A percentile compares a stretch with the other conserved stretches of the same genome.
Conservation (phyloP, 1,140 invertebrate species). For the Oncopodura yosiiana region DNA sequence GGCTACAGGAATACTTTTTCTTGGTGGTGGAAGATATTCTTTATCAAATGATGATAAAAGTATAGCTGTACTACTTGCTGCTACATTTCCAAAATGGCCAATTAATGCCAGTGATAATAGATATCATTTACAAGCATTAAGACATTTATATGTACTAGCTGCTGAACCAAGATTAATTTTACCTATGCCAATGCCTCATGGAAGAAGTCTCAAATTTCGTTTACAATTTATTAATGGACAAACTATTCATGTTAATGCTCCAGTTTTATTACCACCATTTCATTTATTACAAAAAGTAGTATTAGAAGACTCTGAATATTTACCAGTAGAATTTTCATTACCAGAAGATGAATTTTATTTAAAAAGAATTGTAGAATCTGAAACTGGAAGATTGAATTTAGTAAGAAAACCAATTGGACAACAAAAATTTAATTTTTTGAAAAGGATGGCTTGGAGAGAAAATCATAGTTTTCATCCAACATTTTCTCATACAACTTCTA, state of each 20-base stretch:
- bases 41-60: slow-evolving; percentile 71
- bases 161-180: slow-evolving; percentile 77
- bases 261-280: slow-evolving; percentile 31
- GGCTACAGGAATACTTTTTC: slow-evolving; percentile 81
- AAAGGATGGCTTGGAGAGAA: slow-evolving; percentile 28
- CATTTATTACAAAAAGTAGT: slow-evolving; percentile 25
- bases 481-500: slow-evolving; percentile 13
- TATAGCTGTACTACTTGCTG: slow-evolving; percentile 77
- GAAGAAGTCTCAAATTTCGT: slow-evolving; percentile 16
- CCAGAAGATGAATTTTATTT: slow-evolving; percentile 25
- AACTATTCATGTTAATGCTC: slow-evolving; percentile 8
- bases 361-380: slow-evolving; percentile 26
- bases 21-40: slow-evolving; percentile 84
- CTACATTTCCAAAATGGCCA: slow-evolving; percentile 94
- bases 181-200: slow-evolving; percentile 43
- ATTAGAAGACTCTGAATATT: slow-evolving; percentile 4
- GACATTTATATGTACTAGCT: slow-evolving; percentile 90
- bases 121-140: slow-evolving; percentile 88
- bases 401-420: slow-evolving; percentile 20
- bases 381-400: slow-evolving; percentile 24
- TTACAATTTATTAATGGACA: slow-evolving; percentile 32
- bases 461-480: slow-evolving; percentile 19
- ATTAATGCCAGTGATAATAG: slow-evolving; percentile 91
- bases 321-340: slow-evolving; percentile 19
- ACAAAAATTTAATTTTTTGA: slow-evolving; percentile 19